Conservation (phyloP, 2,113 vertebrate species). For the Larimichthys polyactis region DNA sequence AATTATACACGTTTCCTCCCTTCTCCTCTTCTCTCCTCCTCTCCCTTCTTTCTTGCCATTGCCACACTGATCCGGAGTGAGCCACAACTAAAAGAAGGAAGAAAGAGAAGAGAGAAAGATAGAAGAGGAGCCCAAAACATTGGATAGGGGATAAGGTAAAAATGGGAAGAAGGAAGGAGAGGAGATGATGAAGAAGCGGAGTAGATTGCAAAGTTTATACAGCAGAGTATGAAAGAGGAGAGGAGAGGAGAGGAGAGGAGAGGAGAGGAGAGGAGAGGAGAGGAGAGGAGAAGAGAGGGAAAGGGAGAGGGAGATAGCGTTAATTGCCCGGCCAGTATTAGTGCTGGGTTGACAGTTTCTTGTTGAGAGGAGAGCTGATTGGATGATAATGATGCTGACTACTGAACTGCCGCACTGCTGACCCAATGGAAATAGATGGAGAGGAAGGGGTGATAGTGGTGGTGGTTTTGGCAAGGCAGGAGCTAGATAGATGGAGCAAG, state of each 20-base stretch:
- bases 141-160: constrained; percentile 41
- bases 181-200: constrained; percentile 11
- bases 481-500: constrained; percentile 38
- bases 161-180: constrained; percentile 22
- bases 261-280: constrained; percentile 9
- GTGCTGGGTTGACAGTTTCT: constrained; percentile 81
- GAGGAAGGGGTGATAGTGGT: constrained; percentile 43
- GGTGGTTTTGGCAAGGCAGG: constrained; percentile 29
- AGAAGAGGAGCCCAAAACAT: constrained; percentile 61
- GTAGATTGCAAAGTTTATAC: constrained; percentile 26
- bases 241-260: constrained; percentile 7
- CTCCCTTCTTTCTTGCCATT: constrained; percentile 59
- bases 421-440: constrained; percentile 70
- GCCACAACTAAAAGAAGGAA: constrained; percentile 58
- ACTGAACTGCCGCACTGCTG: constrained; percentile 73
- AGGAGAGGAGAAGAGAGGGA: constrained; percentile 1
- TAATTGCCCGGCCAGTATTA: constrained; percentile 75
- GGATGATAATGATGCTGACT: constrained; percentile 80
- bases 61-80: constrained; percentile 64
- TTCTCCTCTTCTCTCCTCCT: constrained; percentile 54
- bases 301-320: constrained; percentile 54
- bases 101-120: constrained; percentile 55
- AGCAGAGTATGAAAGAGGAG: too few relatives aligned
- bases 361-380: constrained; percentile 74
- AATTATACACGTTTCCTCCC: constrained; percentile 80